Evolutionary conservation across 2,888 invertebrate species (phyloP).

Genomic region (Agriopis leucophaearia): DNA sequence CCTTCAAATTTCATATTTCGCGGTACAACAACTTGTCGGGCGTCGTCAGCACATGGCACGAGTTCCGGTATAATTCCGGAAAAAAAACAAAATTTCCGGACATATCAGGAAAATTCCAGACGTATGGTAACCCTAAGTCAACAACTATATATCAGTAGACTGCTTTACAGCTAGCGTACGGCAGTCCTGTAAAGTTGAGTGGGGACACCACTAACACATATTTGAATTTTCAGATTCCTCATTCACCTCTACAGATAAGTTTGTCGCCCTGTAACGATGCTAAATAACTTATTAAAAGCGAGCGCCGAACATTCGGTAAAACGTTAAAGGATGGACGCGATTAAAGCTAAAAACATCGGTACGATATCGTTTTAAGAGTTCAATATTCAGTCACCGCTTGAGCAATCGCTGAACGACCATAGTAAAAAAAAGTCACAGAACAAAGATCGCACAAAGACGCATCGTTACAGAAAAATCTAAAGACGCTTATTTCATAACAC

Average conservation of each 20-base stretch:
- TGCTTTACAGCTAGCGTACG: too few species aligned
- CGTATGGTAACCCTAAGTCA: too few species aligned
- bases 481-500: conserved; percentile 5
- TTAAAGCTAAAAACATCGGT: conserved; percentile 54
- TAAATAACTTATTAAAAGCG: conserved; percentile 60
- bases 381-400: conserved; percentile 76
- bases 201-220: too few species aligned
- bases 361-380: conserved; percentile 53
- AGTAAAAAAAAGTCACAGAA: conserved; percentile 50
- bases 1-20: too few species aligned
- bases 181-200: too few species aligned
- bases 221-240: too few species aligned
- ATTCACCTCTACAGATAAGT: background rate
- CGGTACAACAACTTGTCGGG: too few species aligned
- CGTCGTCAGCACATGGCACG: too few species aligned
- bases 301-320: conserved; percentile 46
- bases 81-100: too few species aligned
- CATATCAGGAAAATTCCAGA: too few species aligned
- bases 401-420: conserved; percentile 74
- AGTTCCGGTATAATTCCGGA: too few species aligned
- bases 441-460: conserved; percentile 40
- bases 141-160: too few species aligned
- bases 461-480: conserved; percentile 54
- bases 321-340: conserved; percentile 44
- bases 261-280: conserved; percentile 56